phyloP scores from a whole-genome alignment of 1,140 invertebrate species.

The Drosophila watanabei region DNA sequence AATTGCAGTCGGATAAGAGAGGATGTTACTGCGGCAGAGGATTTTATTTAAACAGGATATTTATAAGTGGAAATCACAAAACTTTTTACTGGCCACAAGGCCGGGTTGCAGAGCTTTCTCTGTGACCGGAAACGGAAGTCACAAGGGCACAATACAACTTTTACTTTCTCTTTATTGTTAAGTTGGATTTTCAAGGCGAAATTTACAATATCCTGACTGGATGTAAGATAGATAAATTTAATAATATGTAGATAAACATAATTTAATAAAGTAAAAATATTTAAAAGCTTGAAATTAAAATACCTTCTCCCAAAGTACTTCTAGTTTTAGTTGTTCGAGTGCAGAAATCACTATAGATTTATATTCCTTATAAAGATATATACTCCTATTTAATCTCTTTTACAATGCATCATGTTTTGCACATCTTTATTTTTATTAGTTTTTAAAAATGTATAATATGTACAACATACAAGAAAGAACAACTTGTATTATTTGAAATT shows the following conservation, averaged over 20 bases:
- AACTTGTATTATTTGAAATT: too few relatives aligned
- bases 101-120: not conserved
- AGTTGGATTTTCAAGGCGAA: not conserved
- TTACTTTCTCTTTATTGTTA: not conserved
- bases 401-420: too few relatives aligned
- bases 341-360: too few relatives aligned
- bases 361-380: too few relatives aligned
- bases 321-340: too few relatives aligned
- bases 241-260: not conserved
- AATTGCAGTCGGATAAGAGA: not conserved
- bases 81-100: not conserved
- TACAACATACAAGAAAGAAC: too few relatives aligned
- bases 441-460: too few relatives aligned
- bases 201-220: not conserved
- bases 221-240: too few relatives aligned
- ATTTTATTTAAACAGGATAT: constrained; percentile 3
- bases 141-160: not conserved
- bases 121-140: constrained; percentile 9
- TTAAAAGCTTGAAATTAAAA: not conserved
- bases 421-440: too few relatives aligned
- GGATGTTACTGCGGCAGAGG: not conserved
- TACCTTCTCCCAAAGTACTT: too few relatives aligned
- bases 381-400: too few relatives aligned
- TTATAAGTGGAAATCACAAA: not conserved
- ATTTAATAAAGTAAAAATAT: not conserved